A percentile compares a stretch with the other conserved stretches of the same genome.
phyloP scores from a whole-genome alignment of 2,113 vertebrate species.

The Triplophysa siluroides region DNA sequence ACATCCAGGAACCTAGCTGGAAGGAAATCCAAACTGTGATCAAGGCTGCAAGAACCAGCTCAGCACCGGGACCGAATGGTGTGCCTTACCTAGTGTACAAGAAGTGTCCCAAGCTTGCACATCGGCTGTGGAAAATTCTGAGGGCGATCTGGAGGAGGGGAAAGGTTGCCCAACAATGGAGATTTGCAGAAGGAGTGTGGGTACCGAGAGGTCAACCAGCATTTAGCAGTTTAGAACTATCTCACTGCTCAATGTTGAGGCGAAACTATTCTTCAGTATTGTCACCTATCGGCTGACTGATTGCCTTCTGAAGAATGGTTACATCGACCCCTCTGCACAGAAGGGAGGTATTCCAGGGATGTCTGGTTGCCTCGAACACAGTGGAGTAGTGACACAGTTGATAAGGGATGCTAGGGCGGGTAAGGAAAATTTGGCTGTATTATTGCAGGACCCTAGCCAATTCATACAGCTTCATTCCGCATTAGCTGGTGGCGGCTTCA shows the following conservation, averaged over 20 bases:
- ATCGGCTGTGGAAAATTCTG: not conserved
- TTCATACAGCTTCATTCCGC: no score
- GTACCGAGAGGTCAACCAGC: not conserved
- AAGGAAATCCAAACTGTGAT: not conserved
- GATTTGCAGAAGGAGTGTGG: not conserved
- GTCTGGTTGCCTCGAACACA: slow-evolving; percentile 31
- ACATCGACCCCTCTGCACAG: slow-evolving; percentile 13
- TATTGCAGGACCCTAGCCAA: no score
- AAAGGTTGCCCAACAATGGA: not conserved
- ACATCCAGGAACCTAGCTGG: not conserved
- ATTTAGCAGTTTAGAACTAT: not conserved
- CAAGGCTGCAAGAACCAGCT: not conserved
- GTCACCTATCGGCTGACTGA: not conserved
- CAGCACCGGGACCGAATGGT: not conserved
- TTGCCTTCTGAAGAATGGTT: not conserved
- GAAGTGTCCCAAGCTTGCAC: not conserved
- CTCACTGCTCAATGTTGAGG: not conserved
- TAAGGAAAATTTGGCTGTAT: not conserved
- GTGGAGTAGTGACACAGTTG: not conserved
- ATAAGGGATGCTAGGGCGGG: not conserved
- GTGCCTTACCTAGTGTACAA: not conserved
- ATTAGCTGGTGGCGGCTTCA: no score
- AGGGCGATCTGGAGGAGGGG: not conserved
- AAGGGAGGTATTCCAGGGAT: slow-evolving; percentile 11
- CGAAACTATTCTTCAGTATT: not conserved